These are phyloP conservation scores for Drosophila anceps DNA, from an alignment of 2,888 invertebrate species.

Conservation along the genomic window DNA sequence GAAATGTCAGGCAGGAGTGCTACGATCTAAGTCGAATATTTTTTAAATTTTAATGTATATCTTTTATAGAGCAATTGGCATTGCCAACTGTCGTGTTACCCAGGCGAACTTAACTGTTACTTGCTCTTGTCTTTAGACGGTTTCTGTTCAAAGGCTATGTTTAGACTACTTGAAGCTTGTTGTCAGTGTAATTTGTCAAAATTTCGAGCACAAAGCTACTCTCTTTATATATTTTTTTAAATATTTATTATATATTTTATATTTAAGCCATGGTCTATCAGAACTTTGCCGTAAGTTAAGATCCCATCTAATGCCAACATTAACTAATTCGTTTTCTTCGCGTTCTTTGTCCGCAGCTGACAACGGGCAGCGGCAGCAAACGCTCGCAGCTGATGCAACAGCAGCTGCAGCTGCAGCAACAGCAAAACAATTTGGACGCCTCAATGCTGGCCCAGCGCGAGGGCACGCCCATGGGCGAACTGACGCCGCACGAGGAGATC, in stretches of 20 bases:
- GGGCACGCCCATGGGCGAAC: slow-evolving; percentile 89
- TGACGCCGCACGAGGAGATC: slow-evolving; percentile 92
- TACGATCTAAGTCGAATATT: background rate
- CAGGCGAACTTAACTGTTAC: background rate
- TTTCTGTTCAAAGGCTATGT: background rate
- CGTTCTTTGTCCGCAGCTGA: slow-evolving; percentile 55
- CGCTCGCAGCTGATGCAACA: slow-evolving; percentile 23
- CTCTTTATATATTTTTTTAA: background rate
- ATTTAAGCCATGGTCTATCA: slow-evolving; percentile 40
- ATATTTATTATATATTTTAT: slow-evolving; percentile 2
- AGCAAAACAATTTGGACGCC: slow-evolving; percentile 77
- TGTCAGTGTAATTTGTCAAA: slow-evolving; percentile 19
- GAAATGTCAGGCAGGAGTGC: background rate
- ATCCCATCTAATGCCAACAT: background rate
- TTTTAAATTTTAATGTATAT: background rate
- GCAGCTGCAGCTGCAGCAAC: slow-evolving; percentile 54
- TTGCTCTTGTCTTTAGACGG: background rate
- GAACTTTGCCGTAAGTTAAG: slow-evolving; percentile 46
- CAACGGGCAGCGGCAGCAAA: slow-evolving; percentile 71
- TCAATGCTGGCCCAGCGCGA: slow-evolving; percentile 86
- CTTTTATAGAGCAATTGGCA: background rate
- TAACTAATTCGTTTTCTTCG: background rate
- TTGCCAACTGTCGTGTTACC: background rate
- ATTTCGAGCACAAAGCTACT: background rate
- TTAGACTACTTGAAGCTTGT: background rate